A percentile compares a stretch with the other conserved stretches of the same genome.
Conservation (phyloP, 2,888 invertebrate species). For the Aricia artaxerxes region DNA sequence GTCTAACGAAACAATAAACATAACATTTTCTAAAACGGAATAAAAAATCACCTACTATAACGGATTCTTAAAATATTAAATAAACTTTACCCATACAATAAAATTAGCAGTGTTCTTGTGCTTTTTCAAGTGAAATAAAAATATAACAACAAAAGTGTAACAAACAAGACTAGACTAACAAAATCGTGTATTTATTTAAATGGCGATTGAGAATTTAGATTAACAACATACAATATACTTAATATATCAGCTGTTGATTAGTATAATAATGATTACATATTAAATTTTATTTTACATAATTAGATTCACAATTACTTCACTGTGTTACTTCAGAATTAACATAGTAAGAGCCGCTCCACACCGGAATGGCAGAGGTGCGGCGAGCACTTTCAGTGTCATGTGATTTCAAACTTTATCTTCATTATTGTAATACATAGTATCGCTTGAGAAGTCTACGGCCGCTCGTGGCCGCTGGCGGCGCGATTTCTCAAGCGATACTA, state of each 20-base stretch:
- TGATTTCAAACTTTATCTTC: too few relatives aligned
- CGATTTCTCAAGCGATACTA: too few relatives aligned
- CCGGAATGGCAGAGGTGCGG: too few relatives aligned
- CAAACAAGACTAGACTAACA: slow-evolving; percentile 12
- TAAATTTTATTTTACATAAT: not conserved
- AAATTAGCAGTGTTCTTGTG: not conserved
- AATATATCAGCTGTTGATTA: slow-evolving; percentile 15
- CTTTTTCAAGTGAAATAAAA: not conserved
- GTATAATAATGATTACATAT: not conserved
- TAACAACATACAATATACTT: slow-evolving; percentile 2
- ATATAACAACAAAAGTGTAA: not conserved
- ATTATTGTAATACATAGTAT: too few relatives aligned
- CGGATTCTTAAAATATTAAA: too few relatives aligned
- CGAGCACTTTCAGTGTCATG: too few relatives aligned
- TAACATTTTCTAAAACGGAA: too few relatives aligned
- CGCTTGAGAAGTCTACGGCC: too few relatives aligned
- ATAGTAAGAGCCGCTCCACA: not conserved
- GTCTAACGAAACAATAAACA: too few relatives aligned
- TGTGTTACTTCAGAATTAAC: not conserved
- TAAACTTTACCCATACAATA: not conserved
- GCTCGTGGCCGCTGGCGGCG: too few relatives aligned
- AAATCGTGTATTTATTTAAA: not conserved
- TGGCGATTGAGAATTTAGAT: not conserved
- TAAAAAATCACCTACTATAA: not conserved
- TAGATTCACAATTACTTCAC: not conserved